These are phyloP conservation scores for Flabesymbios commensalis DNA, from an alignment of 2,888 invertebrate species.

Conservation along the genomic window DNA sequence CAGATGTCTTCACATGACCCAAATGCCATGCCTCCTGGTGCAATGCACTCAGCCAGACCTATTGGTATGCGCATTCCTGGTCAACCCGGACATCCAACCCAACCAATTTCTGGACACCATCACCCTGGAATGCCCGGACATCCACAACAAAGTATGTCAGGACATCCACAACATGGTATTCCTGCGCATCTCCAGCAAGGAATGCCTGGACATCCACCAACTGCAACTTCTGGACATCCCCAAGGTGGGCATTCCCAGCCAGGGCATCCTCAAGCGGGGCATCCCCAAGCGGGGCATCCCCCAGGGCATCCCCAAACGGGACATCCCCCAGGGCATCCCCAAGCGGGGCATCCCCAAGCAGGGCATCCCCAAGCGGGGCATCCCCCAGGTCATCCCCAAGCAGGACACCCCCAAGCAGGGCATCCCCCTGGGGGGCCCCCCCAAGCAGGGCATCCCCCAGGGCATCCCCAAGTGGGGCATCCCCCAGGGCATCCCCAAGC, in stretches of 20 bases:
- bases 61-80: no score
- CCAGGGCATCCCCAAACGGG: background rate
- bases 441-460: background rate
- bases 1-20: no score
- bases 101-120: no score
- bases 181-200: background rate
- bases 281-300: background rate
- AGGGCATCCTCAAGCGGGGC: background rate
- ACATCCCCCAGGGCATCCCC: slow-evolving; percentile 1
- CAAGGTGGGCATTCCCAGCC: background rate
- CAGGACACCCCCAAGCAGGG: background rate
- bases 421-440: background rate
- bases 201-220: no score
- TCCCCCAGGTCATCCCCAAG: slow-evolving; percentile 2
- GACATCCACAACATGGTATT: background rate
- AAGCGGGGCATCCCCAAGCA: background rate
- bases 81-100: no score
- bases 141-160: no score
- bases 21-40: no score
- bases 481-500: background rate
- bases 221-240: no score
- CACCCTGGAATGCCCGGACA: no score
- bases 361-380: background rate
- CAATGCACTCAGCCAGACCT: no score
- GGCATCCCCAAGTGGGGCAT: background rate